Conservation (phyloP, 2,113 vertebrate genomes). For the Phylloscopus trochiloides region DNA sequence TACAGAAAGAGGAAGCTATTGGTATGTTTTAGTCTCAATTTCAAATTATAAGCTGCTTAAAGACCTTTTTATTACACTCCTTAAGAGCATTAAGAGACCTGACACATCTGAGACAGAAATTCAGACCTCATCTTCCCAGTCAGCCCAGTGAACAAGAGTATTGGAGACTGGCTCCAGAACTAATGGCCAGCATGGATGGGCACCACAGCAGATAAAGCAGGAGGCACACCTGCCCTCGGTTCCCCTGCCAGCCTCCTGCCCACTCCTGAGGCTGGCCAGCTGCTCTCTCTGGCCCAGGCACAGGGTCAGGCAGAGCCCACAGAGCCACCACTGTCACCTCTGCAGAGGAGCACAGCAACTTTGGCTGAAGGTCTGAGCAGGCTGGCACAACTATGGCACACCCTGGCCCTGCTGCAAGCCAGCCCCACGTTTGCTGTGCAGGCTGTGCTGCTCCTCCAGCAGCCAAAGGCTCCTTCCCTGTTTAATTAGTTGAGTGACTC, state of each 20-base stretch:
- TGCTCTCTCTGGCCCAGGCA: neutral
- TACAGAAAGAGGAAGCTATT: neutral
- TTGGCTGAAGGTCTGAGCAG: accelerated
- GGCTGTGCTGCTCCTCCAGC: neutral
- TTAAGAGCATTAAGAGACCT: neutral
- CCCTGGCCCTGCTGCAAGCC: neutral
- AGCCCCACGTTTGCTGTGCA: accelerated
- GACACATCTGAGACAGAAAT: neutral
- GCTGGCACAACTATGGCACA: neutral
- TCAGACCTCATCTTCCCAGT: neutral
- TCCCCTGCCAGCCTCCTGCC: neutral
- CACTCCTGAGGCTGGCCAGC: accelerated
- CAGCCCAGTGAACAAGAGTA: neutral
- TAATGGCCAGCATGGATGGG: accelerated
- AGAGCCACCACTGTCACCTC: neutral
- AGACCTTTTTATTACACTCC: neutral
- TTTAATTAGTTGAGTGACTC: slow-evolving; percentile 58
- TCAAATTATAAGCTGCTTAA: neutral
- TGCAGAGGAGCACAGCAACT: neutral
- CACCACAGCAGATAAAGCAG: neutral
- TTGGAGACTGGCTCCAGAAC: neutral
- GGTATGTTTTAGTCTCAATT: neutral
- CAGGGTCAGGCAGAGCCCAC: neutral
- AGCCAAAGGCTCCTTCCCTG: neutral
- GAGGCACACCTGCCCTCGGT: accelerated